phyloP scores from a whole-genome alignment of 35 echinoderm and acorn worm species.

The Anneissia japonica region DNA sequence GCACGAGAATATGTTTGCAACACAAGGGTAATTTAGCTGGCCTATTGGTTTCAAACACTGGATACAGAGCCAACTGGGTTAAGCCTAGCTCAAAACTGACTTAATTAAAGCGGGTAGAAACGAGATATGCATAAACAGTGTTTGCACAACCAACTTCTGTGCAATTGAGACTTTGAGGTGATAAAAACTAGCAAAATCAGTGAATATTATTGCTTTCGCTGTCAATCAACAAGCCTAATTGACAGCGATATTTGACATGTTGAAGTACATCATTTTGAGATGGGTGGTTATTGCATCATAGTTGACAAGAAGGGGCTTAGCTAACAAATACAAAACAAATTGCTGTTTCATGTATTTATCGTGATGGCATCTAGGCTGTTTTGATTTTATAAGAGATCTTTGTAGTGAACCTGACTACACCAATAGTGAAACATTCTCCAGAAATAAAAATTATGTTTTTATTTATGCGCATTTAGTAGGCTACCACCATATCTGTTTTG shows the following conservation, averaged over 20 bases:
- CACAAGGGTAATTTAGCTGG: not conserved
- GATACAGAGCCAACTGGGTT: not conserved
- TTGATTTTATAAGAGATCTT: too few relatives aligned
- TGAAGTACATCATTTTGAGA: too few relatives aligned
- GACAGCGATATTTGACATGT: not conserved
- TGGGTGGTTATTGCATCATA: too few relatives aligned
- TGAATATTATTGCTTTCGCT: not conserved
- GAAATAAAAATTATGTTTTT: too few relatives aligned
- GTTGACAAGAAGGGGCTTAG: too few relatives aligned
- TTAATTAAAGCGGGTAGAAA: not conserved
- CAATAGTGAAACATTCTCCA: too few relatives aligned
- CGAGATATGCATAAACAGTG: not conserved
- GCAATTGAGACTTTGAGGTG: not conserved
- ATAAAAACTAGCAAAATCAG: not conserved
- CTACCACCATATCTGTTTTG: too few relatives aligned
- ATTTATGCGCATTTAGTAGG: too few relatives aligned
- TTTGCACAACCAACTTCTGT: not conserved
- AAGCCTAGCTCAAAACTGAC: not conserved
- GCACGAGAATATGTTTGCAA: not conserved
- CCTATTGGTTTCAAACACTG: not conserved
- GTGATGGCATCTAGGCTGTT: too few relatives aligned
- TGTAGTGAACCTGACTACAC: too few relatives aligned
- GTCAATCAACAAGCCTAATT: not conserved
- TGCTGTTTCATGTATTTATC: too few relatives aligned
- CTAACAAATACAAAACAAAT: too few relatives aligned